phyloP scores from a whole-genome alignment of 2,888 invertebrate species.

The Cotesia congregata region DNA sequence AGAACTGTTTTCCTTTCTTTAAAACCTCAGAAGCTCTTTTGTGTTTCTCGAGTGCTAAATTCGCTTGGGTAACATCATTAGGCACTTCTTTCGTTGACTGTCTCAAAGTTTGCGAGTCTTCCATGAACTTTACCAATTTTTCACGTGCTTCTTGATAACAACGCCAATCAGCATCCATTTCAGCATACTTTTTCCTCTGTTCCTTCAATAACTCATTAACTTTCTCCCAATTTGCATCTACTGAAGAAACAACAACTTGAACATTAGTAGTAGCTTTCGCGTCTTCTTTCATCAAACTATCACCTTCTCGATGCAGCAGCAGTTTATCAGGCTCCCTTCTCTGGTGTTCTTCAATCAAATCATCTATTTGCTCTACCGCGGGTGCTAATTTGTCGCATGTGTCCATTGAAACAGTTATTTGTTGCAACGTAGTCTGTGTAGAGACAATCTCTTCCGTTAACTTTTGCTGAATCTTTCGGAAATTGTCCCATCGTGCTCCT shows the following conservation, averaged over 20 bases:
- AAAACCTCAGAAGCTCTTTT: conserved; percentile 83
- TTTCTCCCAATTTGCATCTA: conserved; percentile 87
- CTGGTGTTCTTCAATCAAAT: conserved; percentile 72
- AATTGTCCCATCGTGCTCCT: conserved; percentile 83
- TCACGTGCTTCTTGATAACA: conserved; percentile 82
- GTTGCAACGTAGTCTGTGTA: conserved; percentile 74
- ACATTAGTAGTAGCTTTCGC: conserved; percentile 84
- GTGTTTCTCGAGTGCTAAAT: conserved; percentile 80
- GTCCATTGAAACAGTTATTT: conserved; percentile 72
- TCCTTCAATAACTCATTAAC: conserved; percentile 82
- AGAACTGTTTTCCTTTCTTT: conserved; percentile 80
- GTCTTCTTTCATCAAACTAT: conserved; percentile 85
- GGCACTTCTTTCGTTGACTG: conserved; percentile 78
- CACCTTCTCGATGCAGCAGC: conserved; percentile 83
- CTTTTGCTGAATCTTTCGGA: conserved; percentile 81
- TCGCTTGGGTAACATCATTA: conserved; percentile 81
- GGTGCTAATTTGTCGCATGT: conserved; percentile 71
- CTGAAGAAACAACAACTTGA: conserved; percentile 83
- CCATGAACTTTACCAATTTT: conserved; percentile 79
- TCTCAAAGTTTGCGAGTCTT: conserved; percentile 78
- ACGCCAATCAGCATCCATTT: conserved; percentile 81
- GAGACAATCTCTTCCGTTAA: conserved; percentile 77
- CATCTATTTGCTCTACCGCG: conserved; percentile 73
- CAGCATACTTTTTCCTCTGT: conserved; percentile 81
- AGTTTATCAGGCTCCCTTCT: conserved; percentile 77